Evolutionary conservation across 1,140 invertebrate genomes (phyloP).

Genomic region (Onthophagus taurus): DNA sequence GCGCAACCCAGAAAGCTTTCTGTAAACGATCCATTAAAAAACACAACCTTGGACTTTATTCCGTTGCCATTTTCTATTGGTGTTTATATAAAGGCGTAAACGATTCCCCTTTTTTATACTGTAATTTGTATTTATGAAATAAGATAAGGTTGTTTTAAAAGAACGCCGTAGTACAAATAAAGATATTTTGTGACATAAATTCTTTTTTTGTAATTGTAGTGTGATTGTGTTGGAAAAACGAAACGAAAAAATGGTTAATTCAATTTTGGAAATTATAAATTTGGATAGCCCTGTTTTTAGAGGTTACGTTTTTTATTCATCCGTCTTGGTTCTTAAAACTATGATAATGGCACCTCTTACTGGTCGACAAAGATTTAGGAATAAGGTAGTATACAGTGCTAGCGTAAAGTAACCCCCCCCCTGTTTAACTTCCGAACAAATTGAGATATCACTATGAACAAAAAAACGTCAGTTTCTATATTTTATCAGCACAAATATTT

Average conservation of each 20-base stretch:
- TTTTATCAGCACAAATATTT: not conserved
- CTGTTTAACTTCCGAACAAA: not conserved
- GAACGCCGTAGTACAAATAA: too few relatives aligned
- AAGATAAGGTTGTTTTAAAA: too few relatives aligned
- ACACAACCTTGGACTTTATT: too few relatives aligned
- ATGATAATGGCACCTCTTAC: slow-evolving; percentile 46
- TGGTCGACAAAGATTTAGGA: slow-evolving; percentile 40
- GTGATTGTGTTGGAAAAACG: too few relatives aligned
- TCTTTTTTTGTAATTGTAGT: too few relatives aligned
- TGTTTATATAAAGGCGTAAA: too few relatives aligned
- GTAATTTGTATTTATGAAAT: too few relatives aligned
- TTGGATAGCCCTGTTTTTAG: slow-evolving; percentile 40
- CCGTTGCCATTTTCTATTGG: too few relatives aligned
- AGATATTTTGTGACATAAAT: too few relatives aligned
- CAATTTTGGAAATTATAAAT: slow-evolving; percentile 2
- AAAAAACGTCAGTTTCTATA: not conserved
- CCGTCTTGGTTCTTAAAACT: slow-evolving; percentile 47
- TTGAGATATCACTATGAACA: not conserved
- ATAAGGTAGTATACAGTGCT: slow-evolving; percentile 40
- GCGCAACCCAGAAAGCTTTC: too few relatives aligned
- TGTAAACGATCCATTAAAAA: too few relatives aligned
- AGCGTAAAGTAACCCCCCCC: not conserved
- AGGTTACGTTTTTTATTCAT: slow-evolving; percentile 47
- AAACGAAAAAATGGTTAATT: not conserved
- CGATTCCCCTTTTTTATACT: too few relatives aligned